Evolutionary conservation across 2,888 invertebrate species (phyloP).

Genomic region (Epinotia brunnichana): DNA sequence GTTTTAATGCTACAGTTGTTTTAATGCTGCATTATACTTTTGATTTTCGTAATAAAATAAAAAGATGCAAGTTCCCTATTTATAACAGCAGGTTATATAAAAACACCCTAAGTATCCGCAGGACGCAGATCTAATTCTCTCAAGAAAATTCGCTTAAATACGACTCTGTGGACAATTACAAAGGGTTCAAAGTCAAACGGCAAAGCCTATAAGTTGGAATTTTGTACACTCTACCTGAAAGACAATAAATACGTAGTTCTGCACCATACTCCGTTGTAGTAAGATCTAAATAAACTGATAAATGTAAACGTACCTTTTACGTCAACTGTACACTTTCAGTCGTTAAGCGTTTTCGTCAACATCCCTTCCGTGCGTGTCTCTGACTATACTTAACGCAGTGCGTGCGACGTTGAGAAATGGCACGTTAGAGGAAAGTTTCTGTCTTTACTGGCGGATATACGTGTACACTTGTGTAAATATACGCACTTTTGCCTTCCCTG

Average conservation of each 20-base stretch:
- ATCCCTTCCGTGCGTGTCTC: constrained; percentile 40
- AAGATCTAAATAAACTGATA: neutral
- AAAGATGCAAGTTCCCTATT: too few relatives aligned
- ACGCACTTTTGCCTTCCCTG: neutral
- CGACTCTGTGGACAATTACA: neutral
- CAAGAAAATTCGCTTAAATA: neutral
- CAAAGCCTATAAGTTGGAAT: neutral
- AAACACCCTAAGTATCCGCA: too few relatives aligned
- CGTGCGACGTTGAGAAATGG: constrained; percentile 45
- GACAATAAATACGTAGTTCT: neutral
- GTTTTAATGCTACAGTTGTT: too few relatives aligned
- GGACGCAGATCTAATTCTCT: neutral
- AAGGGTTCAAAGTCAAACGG: neutral
- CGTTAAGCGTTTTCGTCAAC: constrained; percentile 19
- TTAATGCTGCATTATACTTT: too few relatives aligned
- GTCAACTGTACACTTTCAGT: constrained; percentile 3
- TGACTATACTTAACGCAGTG: constrained; percentile 43
- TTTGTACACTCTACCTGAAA: neutral
- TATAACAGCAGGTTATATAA: too few relatives aligned
- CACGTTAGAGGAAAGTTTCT: constrained; percentile 8
- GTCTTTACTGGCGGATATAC: constrained; percentile 17
- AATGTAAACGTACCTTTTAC: neutral
- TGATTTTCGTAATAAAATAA: too few relatives aligned
- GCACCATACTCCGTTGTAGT: neutral
- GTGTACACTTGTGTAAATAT: constrained; percentile 26